Evolutionary conservation across 2,797 vertebrate genomes (phyloP), one percentile per base, ranked within the genome.

Genomic region (Vespertilio murinus): DNA sequence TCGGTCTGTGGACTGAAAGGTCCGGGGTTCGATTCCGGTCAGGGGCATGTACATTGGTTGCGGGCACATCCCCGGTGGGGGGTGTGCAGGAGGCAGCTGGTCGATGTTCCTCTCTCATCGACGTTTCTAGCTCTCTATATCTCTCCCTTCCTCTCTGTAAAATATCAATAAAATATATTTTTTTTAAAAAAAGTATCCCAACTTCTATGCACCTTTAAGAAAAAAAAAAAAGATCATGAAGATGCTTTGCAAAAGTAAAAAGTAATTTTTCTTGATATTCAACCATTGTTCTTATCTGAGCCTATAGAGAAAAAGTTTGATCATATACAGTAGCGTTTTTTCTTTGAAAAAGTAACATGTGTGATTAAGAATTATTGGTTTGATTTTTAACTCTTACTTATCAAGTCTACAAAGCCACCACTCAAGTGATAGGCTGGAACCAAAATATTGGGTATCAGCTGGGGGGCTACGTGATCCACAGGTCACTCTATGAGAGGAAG

Each of bases 341-440:
- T 74, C 38, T 86, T 90, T 88, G 64, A 81, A 92, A 92, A 73
- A 89, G 33, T 93, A 13, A 8, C 18, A 59, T 64, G 14, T 35
- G 28, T 83, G n/a, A 52, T 88, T 69, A 61, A 61, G 67, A 93
- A 81, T 64, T n/a, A 3, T 40, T 91, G 74, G 6, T 80, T 89
- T 94, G 64, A 70, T 84, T 94, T 91, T 91, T 78, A 85, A 6
- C 30, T 56, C 80, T 69, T 73, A 70, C 59, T 74, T 40, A 49
- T 4, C 1, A 35, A 40, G 35, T 87, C 70, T 13, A 17, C 35
- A 65, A 91, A 87, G 59, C 33, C 4, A 45, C 12, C 9, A 17
- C 8, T 23, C 13, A 40, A n/a, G 4, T 86, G 17, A 33, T 47
- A 30, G 45, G 4, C 49, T 69, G 56, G 49, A 83, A 56, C 14